Conservation (phyloP, 2,888 invertebrate genomes). For the Dioctria linearis region DNA sequence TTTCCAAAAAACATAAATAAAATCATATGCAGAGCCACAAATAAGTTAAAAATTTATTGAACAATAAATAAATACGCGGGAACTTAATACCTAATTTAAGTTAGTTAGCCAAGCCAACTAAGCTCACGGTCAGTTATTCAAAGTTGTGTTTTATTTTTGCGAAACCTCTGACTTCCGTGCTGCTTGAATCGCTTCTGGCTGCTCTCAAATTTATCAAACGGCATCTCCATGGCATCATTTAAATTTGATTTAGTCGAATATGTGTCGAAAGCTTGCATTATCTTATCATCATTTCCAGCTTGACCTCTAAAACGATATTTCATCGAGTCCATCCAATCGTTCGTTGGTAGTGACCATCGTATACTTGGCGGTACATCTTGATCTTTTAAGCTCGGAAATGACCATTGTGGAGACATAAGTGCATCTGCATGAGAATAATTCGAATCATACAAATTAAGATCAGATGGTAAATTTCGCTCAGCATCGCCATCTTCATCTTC, state of each 20-base stretch:
- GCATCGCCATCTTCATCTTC: slow-evolving; percentile 36
- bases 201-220: slow-evolving; percentile 18
- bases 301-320: slow-evolving; percentile 21
- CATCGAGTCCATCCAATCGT: slow-evolving; percentile 6
- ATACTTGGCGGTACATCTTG: neutral
- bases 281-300: slow-evolving; percentile 18
- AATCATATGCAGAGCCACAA: neutral
- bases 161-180: slow-evolving; percentile 17
- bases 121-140: neutral
- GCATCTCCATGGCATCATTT: slow-evolving; percentile 14
- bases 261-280: slow-evolving; percentile 24
- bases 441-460: slow-evolving; percentile 7
- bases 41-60: slow-evolving; percentile 7
- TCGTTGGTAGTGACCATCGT: slow-evolving; percentile 13
- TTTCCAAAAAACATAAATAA: too few relatives aligned
- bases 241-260: slow-evolving; percentile 26
- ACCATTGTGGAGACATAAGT: slow-evolving; percentile 2
- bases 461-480: neutral
- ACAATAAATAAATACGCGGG: neutral
- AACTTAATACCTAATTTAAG: neutral
- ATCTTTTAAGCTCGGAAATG: slow-evolving; percentile 2
- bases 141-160: slow-evolving; percentile 1
- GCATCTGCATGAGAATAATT: neutral
- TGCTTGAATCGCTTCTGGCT: slow-evolving; percentile 17
- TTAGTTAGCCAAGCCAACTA: neutral